These are phyloP conservation scores for Alfaro cultratus DNA, from an alignment of 2,797 vertebrate species.

Conservation along the genomic window DNA sequence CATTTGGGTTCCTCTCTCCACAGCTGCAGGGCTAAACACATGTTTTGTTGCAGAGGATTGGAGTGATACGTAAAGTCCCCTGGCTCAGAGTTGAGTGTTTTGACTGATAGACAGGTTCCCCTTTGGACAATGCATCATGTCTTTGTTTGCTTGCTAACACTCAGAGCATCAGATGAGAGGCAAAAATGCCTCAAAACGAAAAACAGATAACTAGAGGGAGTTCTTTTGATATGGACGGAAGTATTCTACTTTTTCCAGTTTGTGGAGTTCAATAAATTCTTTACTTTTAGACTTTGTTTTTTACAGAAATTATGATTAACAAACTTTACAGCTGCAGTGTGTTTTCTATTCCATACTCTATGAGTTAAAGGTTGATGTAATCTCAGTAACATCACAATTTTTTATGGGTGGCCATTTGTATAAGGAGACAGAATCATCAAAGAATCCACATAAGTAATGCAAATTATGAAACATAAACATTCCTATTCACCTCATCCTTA, in stretches of 20 bases:
- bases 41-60: constrained; percentile 59
- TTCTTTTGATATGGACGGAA: constrained; percentile 43
- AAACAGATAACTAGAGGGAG: constrained; percentile 28
- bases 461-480: neutral
- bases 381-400: neutral
- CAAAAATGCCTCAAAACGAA: constrained; percentile 41
- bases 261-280: constrained; percentile 1
- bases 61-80: constrained; percentile 58
- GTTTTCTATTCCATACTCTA: neutral
- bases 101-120: constrained; percentile 67
- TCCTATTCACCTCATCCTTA: neutral
- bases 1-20: constrained; percentile 63
- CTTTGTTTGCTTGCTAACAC: constrained; percentile 38
- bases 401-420: neutral
- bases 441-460: neutral
- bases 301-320: neutral
- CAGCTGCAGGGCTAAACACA: constrained; percentile 66
- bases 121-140: constrained; percentile 55
- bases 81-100: constrained; percentile 60
- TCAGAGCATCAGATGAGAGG: constrained; percentile 44
- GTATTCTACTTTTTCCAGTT: neutral
- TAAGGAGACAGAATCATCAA: neutral
- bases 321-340: neutral
- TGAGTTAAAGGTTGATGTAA: constrained; percentile 1
- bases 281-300: constrained; percentile 12